Conservation (phyloP, 2,888 invertebrate genomes). For the Nowickia ferox region DNA sequence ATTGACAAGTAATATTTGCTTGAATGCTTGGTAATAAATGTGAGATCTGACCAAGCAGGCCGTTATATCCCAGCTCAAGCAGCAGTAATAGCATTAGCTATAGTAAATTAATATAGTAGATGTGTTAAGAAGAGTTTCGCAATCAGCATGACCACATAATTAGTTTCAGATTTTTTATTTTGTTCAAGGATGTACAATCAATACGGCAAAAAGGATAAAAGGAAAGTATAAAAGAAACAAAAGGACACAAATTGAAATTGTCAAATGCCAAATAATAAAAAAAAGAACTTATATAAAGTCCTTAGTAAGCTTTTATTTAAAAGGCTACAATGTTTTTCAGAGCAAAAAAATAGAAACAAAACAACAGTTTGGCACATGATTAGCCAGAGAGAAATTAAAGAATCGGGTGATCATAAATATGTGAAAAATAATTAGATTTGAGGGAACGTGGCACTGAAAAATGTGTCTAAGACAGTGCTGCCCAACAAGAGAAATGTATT, state of each 20-base stretch:
- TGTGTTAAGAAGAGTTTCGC: slow-evolving; percentile 58
- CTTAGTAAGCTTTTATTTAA: background rate
- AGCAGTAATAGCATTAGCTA: background rate
- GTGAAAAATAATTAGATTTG: no score
- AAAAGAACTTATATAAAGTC: slow-evolving; percentile 22
- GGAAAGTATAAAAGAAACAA: slow-evolving; percentile 1
- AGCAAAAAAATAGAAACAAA: no score
- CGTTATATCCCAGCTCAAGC: slow-evolving; percentile 1
- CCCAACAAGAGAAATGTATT: no score
- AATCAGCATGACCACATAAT: slow-evolving; percentile 70
- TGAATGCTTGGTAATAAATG: slow-evolving; percentile 33
- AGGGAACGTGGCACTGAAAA: no score
- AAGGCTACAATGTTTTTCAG: background rate
- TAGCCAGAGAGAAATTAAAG: no score
- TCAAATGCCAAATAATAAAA: slow-evolving; percentile 40
- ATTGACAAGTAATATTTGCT: slow-evolving; percentile 50
- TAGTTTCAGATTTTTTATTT: slow-evolving; percentile 51
- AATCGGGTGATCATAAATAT: no score
- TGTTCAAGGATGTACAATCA: slow-evolving; percentile 63
- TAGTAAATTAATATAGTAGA: slow-evolving; percentile 6
- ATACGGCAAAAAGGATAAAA: slow-evolving; percentile 23
- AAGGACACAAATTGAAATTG: slow-evolving; percentile 65
- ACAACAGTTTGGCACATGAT: no score
- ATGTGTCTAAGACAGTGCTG: no score
- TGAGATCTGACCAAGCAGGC: slow-evolving; percentile 20